Percentiles rank a stretch among this genome's conserved stretches.
These are phyloP conservation scores for Bursaphelenchus okinawaensis DNA, from an alignment of 2,888 invertebrate genomes.

Conservation along the genomic window DNA sequence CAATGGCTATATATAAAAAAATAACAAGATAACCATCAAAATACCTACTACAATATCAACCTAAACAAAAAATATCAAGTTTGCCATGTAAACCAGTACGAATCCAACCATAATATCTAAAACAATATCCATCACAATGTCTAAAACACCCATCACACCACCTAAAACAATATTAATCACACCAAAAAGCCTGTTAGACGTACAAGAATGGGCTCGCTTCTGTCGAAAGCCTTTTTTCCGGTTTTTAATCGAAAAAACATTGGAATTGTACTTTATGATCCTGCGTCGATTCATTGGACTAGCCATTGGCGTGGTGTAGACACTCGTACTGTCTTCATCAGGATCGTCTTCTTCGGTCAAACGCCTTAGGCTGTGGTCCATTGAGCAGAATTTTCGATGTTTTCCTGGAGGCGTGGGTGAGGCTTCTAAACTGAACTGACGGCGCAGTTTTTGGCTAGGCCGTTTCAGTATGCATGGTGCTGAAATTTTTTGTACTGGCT, in stretches of 20 bases:
- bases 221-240: constrained; percentile 8
- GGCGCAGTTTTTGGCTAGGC: not conserved
- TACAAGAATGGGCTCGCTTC: constrained; percentile 4
- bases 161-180: no score
- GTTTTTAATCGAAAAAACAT: constrained; percentile 11
- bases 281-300: not conserved
- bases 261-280: constrained; percentile 13
- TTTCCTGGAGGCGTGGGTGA: constrained; percentile 6
- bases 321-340: not conserved
- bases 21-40: no score
- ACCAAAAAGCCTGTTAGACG: not conserved
- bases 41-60: no score
- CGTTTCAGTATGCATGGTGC: no score
- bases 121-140: no score
- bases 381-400: not conserved
- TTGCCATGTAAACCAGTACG: no score
- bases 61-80: no score
- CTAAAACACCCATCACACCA: no score
- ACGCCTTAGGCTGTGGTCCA: not conserved
- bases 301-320: constrained; percentile 13
- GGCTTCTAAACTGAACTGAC: constrained; percentile 10
- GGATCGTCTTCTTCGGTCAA: not conserved
- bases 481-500: no score
- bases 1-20: no score
- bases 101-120: no score